Conservation (phyloP, 2,797 vertebrate genomes). For the Lithobates sylvaticus region DNA sequence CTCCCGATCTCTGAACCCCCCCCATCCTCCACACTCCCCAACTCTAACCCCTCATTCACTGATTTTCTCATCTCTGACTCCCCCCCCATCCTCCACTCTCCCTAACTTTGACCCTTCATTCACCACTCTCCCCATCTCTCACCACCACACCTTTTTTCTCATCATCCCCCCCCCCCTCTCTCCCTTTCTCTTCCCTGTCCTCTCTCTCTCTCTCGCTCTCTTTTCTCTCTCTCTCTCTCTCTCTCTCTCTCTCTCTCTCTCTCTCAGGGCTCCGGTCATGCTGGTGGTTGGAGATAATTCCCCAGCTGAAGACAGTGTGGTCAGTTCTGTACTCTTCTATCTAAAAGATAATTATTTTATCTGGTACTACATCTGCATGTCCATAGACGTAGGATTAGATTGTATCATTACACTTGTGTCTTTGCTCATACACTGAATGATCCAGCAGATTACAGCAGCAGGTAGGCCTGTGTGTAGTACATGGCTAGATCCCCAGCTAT, state of each 20-base stretch:
- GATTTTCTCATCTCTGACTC: too few relatives aligned
- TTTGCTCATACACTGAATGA: neutral
- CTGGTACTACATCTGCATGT: neutral
- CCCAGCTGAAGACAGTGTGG: slow-evolving; percentile 94
- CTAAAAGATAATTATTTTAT: neutral
- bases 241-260: neutral
- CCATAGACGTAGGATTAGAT: neutral
- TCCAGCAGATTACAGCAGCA: neutral
- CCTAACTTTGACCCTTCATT: too few relatives aligned
- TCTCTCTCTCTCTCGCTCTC: neutral
- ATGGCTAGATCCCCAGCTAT: neutral
- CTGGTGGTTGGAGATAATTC: slow-evolving; percentile 96
- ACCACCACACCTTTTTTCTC: too few relatives aligned
- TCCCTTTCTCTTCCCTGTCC: neutral
- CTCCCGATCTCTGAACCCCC: too few relatives aligned
- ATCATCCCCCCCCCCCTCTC: neutral
- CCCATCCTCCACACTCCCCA: too few relatives aligned
- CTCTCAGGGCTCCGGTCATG: slow-evolving; percentile 88
- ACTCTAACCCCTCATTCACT: too few relatives aligned
- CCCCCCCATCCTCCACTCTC: too few relatives aligned
- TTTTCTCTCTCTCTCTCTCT: neutral
- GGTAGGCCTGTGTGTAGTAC: neutral
- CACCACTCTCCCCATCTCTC: too few relatives aligned
- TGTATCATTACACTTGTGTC: neutral
- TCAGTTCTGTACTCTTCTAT: slow-evolving; percentile 74